Conservation (phyloP, 92 coral and sea anemone genomes). For the Bergia puertoricense region DNA sequence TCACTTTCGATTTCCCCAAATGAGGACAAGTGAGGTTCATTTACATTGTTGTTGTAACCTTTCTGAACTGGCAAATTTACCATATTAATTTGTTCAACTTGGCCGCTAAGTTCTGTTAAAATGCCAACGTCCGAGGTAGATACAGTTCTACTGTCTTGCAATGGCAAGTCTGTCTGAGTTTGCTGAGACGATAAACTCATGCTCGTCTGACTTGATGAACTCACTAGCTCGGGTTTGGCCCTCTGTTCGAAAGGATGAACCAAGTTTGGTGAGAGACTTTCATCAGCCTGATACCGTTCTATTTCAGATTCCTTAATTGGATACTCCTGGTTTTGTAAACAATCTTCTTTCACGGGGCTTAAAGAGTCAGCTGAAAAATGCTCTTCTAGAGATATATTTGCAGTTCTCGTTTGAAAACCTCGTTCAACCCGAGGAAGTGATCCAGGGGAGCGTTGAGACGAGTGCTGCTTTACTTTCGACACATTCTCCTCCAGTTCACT, state of each 20-base stretch:
- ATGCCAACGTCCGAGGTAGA: conserved; percentile 25
- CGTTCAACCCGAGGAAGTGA: background rate
- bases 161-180: conserved; percentile 22
- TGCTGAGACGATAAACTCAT: conserved; percentile 12
- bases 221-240: background rate
- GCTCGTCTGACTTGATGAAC: conserved; percentile 21
- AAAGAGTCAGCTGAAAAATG: conserved; percentile 26
- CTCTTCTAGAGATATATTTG: background rate
- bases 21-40: background rate
- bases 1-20: background rate
- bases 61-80: background rate
- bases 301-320: conserved; percentile 37
- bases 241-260: conserved; percentile 28
- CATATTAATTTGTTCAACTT: background rate
- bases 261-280: conserved; percentile 42
- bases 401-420: background rate
- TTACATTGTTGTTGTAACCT: background rate
- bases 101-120: background rate
- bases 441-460: conserved; percentile 12
- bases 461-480: conserved; percentile 28
- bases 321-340: conserved; percentile 46
- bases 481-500: conserved; percentile 57
- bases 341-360: conserved; percentile 6
- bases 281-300: background rate
- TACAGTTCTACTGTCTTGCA: background rate